Percentiles rank a stretch among this genome's conserved stretches.
Evolutionary conservation across 2,113 vertebrate species (phyloP).

Genomic region (Neodontobutis hainanensis): DNA sequence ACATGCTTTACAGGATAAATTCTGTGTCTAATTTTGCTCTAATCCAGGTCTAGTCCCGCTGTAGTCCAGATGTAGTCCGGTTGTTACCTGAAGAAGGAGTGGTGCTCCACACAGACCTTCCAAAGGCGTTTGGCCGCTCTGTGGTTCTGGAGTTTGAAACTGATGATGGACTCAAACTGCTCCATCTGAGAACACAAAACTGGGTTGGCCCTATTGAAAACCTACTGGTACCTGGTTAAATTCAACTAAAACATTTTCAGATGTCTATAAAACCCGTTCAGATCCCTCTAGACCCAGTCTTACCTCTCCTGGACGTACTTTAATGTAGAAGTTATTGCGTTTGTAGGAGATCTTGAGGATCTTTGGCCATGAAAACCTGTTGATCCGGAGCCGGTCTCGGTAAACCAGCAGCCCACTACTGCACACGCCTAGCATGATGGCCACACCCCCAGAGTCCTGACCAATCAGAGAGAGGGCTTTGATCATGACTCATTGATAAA

Average conservation of each 20-base stretch:
- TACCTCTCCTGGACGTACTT: slow-evolving; percentile 96
- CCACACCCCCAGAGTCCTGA: slow-evolving; percentile 95
- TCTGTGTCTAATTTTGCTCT: no score
- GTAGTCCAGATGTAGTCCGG: not conserved
- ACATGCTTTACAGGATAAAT: no score
- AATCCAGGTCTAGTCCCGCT: no score
- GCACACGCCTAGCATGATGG: slow-evolving; percentile 97
- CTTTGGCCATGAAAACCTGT: slow-evolving; percentile 97
- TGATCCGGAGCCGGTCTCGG: slow-evolving; percentile 94
- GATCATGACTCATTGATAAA: no score
- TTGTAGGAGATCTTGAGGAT: slow-evolving; percentile 99
- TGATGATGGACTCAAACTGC: slow-evolving; percentile 98
- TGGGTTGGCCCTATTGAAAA: no score
- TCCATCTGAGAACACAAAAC: slow-evolving; percentile 83
- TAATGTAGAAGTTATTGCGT: slow-evolving; percentile 99
- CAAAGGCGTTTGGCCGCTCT: slow-evolving; percentile 95
- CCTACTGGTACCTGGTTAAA: no score
- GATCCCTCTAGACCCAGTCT: not conserved
- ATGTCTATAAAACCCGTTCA: not conserved
- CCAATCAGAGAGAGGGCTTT: slow-evolving; percentile 15
- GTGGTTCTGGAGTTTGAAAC: slow-evolving; percentile 96
- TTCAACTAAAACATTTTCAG: no score
- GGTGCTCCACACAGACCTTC: slow-evolving; percentile 99
- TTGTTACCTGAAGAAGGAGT: slow-evolving; percentile 96
- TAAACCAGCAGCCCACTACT: slow-evolving; percentile 95